These are phyloP conservation scores for Acanthopleura granulata DNA, from an alignment of 2,888 invertebrate genomes.

Conservation along the genomic window DNA sequence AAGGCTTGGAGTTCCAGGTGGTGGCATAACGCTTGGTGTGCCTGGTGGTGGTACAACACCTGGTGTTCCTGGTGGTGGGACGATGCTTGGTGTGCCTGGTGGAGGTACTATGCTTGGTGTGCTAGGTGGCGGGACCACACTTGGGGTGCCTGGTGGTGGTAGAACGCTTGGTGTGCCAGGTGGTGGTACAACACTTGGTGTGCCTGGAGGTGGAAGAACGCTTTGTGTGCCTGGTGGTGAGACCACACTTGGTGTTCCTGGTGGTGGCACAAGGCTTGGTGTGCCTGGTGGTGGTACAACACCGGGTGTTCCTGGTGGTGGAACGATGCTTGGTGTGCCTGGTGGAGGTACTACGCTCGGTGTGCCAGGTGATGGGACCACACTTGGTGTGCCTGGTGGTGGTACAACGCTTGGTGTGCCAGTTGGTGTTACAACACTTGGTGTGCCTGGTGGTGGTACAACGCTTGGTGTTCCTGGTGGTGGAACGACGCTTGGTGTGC, in stretches of 20 bases:
- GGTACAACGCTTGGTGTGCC: not conserved
- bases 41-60: not conserved
- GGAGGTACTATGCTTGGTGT: not conserved
- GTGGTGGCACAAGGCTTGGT: not conserved
- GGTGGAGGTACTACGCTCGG: not conserved
- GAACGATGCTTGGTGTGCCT: not conserved
- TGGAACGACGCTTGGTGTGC: not conserved
- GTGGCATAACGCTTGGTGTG: not conserved
- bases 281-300: slow-evolving; percentile 1
- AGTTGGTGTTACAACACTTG: not conserved
- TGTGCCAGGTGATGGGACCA: not conserved
- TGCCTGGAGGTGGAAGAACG: not conserved
- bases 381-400: not conserved
- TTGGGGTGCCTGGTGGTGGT: not conserved
- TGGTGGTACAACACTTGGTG: slow-evolving; percentile 1
- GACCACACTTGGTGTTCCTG: not conserved
- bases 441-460: slow-evolving; percentile 6
- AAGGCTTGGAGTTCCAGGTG: not conserved
- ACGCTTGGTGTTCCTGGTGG: not conserved
- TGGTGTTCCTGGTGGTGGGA: not conserved
- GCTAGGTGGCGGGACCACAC: not conserved
- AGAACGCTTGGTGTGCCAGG: not conserved
- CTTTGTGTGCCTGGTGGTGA: not conserved
- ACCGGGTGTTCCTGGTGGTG: not conserved
- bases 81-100: not conserved